Evolutionary conservation across 1,140 invertebrate species (phyloP).

Genomic region (Pseudomyrmex pallidus): DNA sequence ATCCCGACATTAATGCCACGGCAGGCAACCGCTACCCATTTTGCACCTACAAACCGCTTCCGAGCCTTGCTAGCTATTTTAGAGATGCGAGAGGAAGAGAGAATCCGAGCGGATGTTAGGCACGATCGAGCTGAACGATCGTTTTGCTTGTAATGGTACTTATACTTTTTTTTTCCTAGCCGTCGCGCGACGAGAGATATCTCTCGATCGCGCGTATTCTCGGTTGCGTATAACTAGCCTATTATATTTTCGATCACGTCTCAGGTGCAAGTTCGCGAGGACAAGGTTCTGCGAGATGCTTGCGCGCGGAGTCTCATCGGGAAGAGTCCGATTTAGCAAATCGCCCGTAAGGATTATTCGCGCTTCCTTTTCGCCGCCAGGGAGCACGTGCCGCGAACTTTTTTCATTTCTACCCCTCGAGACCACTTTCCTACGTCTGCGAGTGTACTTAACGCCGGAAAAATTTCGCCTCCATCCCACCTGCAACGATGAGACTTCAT

Average conservation of each 20-base stretch:
- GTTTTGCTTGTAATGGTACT: conserved; percentile 45
- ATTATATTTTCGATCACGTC: conserved; percentile 64
- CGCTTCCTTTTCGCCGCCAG: conserved; percentile 41
- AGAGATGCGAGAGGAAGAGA: background rate
- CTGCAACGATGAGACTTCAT: conserved; percentile 42
- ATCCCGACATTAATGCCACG: conserved; percentile 79
- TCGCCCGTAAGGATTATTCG: conserved; percentile 52
- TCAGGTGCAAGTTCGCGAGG: conserved; percentile 26
- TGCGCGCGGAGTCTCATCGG: conserved; percentile 4
- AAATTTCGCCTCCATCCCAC: conserved; percentile 39
- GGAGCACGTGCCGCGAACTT: conserved; percentile 58
- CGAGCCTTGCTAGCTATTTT: conserved; percentile 40
- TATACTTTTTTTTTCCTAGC: background rate
- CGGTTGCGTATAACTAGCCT: conserved; percentile 36
- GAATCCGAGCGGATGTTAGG: background rate
- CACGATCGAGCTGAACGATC: conserved; percentile 43
- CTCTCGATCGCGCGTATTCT: conserved; percentile 32
- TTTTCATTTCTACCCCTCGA: conserved; percentile 64
- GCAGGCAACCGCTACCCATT: conserved; percentile 74
- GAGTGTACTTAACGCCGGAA: conserved; percentile 53
- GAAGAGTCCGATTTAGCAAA: conserved; percentile 51
- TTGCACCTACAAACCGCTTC: conserved; percentile 60
- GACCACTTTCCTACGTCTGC: conserved; percentile 49
- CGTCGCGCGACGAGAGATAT: no score
- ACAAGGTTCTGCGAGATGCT: conserved; percentile 32